These are phyloP conservation scores for Geopemphigus sp. DNA, from an alignment of 1,140 invertebrate species.

Conservation along the genomic window DNA sequence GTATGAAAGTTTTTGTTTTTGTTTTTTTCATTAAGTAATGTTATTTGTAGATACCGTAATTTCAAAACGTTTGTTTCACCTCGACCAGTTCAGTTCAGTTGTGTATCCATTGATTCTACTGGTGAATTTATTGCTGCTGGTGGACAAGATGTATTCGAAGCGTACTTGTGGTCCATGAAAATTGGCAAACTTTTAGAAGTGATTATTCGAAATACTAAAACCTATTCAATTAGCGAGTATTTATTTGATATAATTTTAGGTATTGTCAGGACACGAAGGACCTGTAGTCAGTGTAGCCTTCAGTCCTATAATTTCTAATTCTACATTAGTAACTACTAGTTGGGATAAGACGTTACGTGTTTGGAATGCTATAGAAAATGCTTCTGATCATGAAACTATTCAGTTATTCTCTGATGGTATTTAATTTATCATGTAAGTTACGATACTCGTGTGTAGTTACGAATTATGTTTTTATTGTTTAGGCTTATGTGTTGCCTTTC, in stretches of 20 bases:
- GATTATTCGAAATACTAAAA: constrained; percentile 51
- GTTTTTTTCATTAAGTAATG: not conserved
- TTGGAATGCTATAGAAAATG: constrained; percentile 86
- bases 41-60: constrained; percentile 77
- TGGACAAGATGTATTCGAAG: constrained; percentile 89
- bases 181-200: constrained; percentile 86
- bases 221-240: not conserved
- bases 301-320: constrained; percentile 69
- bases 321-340: constrained; percentile 79
- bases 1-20: not conserved
- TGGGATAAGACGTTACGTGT: constrained; percentile 92
- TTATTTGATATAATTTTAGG: constrained; percentile 57
- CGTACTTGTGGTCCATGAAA: constrained; percentile 94
- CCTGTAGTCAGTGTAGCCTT: constrained; percentile 83
- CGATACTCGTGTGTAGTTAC: not conserved
- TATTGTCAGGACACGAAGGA: constrained; percentile 87
- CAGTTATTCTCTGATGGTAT: constrained; percentile 74
- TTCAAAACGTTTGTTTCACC: constrained; percentile 93
- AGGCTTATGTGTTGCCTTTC: constrained; percentile 75
- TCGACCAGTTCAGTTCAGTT: constrained; percentile 87
- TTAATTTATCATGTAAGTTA: not conserved
- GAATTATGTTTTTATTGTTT: constrained; percentile 50
- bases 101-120: constrained; percentile 81
- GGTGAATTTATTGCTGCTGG: constrained; percentile 92
- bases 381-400: constrained; percentile 79